phyloP scores from a whole-genome alignment of 35 echinoderm and acorn worm species.

The Apostichopus californicus region DNA sequence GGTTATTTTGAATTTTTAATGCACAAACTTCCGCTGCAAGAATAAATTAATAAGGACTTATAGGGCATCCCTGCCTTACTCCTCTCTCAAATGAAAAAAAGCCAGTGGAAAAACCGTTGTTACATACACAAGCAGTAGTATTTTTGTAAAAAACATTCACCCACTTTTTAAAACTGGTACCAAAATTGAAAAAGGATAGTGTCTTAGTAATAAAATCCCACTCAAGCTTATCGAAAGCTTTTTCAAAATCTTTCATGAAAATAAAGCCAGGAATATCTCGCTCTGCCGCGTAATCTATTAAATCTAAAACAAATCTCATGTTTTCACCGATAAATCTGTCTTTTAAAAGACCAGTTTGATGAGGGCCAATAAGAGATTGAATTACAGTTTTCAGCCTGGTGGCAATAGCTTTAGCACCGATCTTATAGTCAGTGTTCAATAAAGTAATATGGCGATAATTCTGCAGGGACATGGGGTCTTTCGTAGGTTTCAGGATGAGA shows the following conservation, averaged over 20 bases:
- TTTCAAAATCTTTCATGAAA: constrained; percentile 29
- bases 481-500: too few relatives aligned
- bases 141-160: not conserved
- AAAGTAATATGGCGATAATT: not conserved
- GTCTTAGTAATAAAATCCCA: constrained; percentile 28
- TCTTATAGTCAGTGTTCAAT: constrained; percentile 49
- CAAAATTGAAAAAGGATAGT: constrained; percentile 31
- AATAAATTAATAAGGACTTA: not conserved
- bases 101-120: not conserved
- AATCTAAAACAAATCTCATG: constrained; percentile 18
- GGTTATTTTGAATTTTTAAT: not conserved
- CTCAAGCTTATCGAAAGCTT: constrained; percentile 27
- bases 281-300: not conserved
- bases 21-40: not conserved
- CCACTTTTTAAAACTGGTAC: not conserved
- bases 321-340: constrained; percentile 47
- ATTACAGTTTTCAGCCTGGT: constrained; percentile 13
- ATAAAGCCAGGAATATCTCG: constrained; percentile 38
- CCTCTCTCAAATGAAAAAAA: not conserved
- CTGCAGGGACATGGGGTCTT: too few relatives aligned
- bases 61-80: not conserved
- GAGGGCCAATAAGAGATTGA: not conserved
- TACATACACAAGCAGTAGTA: not conserved
- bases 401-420: constrained; percentile 10
- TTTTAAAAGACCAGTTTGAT: constrained; percentile 36